phyloP scores from a whole-genome alignment of 2,113 vertebrate genomes.

The Brachyhypopomus occidentalis region DNA sequence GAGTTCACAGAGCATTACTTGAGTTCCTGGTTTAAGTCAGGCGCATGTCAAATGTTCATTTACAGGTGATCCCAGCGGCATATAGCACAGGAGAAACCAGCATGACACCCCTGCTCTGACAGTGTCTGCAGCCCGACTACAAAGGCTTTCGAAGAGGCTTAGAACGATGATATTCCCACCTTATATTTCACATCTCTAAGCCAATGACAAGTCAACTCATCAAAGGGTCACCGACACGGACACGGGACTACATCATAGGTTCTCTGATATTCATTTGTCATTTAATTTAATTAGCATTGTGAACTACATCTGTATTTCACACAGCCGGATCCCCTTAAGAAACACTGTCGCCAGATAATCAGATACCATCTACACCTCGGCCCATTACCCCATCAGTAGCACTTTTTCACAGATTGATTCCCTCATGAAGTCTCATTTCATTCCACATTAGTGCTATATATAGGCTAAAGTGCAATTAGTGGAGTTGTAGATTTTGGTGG shows the following conservation, averaged over 20 bases:
- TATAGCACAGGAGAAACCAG: constrained; percentile 41
- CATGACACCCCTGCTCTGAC: constrained; percentile 3
- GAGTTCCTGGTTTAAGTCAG: constrained; percentile 30
- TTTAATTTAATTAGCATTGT: not conserved
- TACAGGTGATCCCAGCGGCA: not conserved
- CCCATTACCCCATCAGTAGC: constrained; percentile 4
- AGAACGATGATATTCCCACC: constrained; percentile 22
- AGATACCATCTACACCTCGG: not conserved
- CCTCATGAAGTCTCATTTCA: constrained; percentile 9
- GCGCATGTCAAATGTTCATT: constrained; percentile 34
- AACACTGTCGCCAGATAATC: not conserved
- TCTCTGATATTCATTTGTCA: not conserved
- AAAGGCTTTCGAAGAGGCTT: constrained; percentile 26
- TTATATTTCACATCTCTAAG: constrained; percentile 26
- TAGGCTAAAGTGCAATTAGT: constrained; percentile 38
- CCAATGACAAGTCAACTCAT: constrained; percentile 29
- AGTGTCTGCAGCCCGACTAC: constrained; percentile 7
- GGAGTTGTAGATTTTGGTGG: not conserved
- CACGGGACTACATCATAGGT: not conserved
- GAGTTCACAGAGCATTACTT: constrained; percentile 44
- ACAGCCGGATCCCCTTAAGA: not conserved
- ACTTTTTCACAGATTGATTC: constrained; percentile 26
- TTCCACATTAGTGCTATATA: constrained; percentile 4
- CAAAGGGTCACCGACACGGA: not conserved
- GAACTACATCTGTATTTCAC: not conserved